Percentiles rank a stretch among this genome's conserved stretches.
These are phyloP conservation scores for Tetramorium bicarinatum DNA, from an alignment of 2,888 invertebrate species.

Conservation along the genomic window DNA sequence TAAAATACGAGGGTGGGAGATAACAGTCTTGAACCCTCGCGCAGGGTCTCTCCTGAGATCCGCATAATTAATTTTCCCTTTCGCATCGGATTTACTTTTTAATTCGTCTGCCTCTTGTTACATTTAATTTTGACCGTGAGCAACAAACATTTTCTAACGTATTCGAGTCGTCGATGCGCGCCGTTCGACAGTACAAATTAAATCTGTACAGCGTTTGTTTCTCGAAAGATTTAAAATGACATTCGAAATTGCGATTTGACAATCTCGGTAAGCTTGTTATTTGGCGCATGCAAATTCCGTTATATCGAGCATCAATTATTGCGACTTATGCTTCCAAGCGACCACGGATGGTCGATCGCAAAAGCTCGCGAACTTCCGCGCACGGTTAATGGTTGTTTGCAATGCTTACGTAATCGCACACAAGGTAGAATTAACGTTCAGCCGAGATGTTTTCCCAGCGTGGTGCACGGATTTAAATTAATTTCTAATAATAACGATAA, in stretches of 20 bases:
- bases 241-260: background rate
- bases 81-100: background rate
- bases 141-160: background rate
- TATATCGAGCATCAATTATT: constrained; percentile 35
- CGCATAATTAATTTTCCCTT: background rate
- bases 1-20: background rate
- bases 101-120: background rate
- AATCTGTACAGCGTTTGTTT: background rate
- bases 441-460: constrained; percentile 20
- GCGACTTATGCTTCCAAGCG: constrained; percentile 2
- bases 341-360: constrained; percentile 13
- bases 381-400: constrained; percentile 32
- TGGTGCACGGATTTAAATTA: constrained; percentile 7
- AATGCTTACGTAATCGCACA: constrained; percentile 37
- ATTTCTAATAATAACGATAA: constrained; percentile 6
- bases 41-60: background rate
- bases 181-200: too few species aligned
- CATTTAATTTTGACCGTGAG: background rate
- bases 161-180: background rate
- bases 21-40: background rate
- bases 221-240: background rate
- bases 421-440: constrained; percentile 26
- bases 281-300: background rate
- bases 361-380: constrained; percentile 23
- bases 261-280: background rate